Evolutionary conservation across 2,113 vertebrate genomes (phyloP).

Genomic region (Pelecanus crispus): DNA sequence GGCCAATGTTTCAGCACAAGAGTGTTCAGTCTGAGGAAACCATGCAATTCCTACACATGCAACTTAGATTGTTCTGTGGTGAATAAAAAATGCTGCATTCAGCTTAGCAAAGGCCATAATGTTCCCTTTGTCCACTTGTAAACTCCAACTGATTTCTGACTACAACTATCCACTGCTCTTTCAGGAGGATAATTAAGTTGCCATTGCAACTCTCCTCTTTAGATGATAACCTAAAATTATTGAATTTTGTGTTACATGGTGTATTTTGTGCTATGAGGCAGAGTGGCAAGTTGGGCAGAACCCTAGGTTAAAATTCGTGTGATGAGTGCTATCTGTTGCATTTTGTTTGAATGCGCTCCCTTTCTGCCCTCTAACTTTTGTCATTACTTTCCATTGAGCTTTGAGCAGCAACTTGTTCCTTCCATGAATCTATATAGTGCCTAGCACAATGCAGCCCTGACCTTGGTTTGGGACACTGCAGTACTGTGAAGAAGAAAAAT

Average conservation of each 20-base stretch:
- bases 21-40: background rate
- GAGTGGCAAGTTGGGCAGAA: background rate
- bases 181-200: background rate
- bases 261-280: background rate
- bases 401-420: background rate
- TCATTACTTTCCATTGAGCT: background rate
- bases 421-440: background rate
- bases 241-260: background rate
- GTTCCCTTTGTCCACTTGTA: background rate
- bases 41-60: background rate
- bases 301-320: background rate
- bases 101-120: background rate
- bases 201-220: background rate
- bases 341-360: background rate
- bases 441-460: background rate
- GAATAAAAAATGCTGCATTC: background rate
- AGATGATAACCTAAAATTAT: background rate
- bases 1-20: background rate
- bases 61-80: background rate
- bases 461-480: background rate
- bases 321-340: background rate
- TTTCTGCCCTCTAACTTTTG: background rate
- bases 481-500: conserved; percentile 8
- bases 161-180: background rate
- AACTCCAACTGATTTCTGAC: background rate